Base-by-base conservation (phyloP, 1,140 invertebrate genomes). In the Meloidogyne chitwoodi region DNA sequence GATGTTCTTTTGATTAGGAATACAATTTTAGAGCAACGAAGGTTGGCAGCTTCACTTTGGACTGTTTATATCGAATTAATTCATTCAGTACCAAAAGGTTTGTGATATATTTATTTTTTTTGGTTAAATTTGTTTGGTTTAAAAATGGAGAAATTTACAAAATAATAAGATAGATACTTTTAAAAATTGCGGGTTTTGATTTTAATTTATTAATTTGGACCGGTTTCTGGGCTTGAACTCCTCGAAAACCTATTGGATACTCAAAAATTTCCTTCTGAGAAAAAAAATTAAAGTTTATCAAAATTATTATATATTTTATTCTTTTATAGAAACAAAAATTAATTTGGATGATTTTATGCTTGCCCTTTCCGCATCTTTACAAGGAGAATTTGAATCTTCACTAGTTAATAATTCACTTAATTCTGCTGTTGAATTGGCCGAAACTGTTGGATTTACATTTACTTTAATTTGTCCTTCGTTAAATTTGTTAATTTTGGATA, bases 1-100 rank as follows among this genome's bases (percentile, higher is more conserved):
- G 71, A 73, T 73, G 71, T 64, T 12, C 34, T 73, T 12, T 63
- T 38, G 31, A 63, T 73, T 22, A 65, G 71, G 22, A 73, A 56
- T 64, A 73, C 56, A 41, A 38, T 73, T 26, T 5, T 34, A 16
- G 71, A 73, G 16, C 71, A 73, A 16, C n/a, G 34, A n/a, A 24
- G 24, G 16, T 73, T 73, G 56, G 71, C 71, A 19, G 22, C 22
- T n/a, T 61, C 56, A 38, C 56, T 73, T 26, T 73, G 71, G 71
- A 63, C n/a, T 63, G 26, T 73, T 34, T 73, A 73, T 61, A 41
- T 12, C 22, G 44, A 70, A 22, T 29, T 70, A 22, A 29, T 61
- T 44, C 19, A 11, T n/a, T 19, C 68, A 1, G 44, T 27, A 22
- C 68, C 38, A 12, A 27, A 26, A 41, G 68, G 68, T 41, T 56